phyloP scores from a whole-genome alignment of 1,140 invertebrate species.

The Carposina sasakii region DNA sequence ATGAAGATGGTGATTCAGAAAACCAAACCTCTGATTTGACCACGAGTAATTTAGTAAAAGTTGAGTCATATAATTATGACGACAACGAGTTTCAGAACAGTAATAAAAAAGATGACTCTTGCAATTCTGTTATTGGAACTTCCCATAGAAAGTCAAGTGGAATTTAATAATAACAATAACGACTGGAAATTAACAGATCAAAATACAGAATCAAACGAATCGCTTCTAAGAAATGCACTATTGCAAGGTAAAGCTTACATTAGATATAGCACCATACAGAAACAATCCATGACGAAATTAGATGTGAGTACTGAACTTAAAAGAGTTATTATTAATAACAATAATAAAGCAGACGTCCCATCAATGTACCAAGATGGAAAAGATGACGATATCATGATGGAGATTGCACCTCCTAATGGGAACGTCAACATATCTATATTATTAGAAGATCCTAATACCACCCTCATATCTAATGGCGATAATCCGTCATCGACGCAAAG shows the following conservation, averaged over 20 bases:
- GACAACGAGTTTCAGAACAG: constrained; percentile 78
- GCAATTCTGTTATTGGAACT: constrained; percentile 64
- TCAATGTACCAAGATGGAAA: constrained; percentile 61
- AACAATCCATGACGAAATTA: constrained; percentile 50
- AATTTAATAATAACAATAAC: constrained; percentile 84
- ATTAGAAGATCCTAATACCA: constrained; percentile 56
- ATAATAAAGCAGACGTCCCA: constrained; percentile 69
- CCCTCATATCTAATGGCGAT: constrained; percentile 63
- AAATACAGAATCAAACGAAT: constrained; percentile 80
- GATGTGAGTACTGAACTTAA: constrained; percentile 54
- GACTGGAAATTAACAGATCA: constrained; percentile 84
- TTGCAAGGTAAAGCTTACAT: constrained; percentile 81
- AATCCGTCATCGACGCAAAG: constrained; percentile 76
- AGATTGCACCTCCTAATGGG: constrained; percentile 59
- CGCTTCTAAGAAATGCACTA: constrained; percentile 84
- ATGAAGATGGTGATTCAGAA: constrained; percentile 75
- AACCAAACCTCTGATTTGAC: constrained; percentile 77
- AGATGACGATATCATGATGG: constrained; percentile 58
- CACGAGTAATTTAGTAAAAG: constrained; percentile 75
- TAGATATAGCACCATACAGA: constrained; percentile 73
- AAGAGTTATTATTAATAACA: constrained; percentile 61
- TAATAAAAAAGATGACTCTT: constrained; percentile 77
- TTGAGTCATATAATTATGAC: constrained; percentile 78
- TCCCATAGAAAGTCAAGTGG: constrained; percentile 70
- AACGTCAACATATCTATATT: constrained; percentile 69